Percentiles rank a stretch among this genome's conserved stretches.
Conservation (phyloP, 2,113 vertebrate species). For the Pogonocichla stellata region DNA sequence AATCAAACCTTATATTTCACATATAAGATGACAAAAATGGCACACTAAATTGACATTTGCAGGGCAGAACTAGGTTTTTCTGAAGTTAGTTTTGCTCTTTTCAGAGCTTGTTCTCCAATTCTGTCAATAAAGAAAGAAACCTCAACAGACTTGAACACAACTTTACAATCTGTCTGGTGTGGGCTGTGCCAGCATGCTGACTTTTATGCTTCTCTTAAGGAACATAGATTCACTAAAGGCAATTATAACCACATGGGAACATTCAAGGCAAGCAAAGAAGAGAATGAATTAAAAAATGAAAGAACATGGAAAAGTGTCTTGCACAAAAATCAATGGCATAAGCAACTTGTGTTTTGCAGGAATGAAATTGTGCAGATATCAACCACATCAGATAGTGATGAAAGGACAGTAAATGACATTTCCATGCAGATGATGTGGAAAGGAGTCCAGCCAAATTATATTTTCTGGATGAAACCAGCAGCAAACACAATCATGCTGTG, state of each 20-base stretch:
- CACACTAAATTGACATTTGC: conserved; percentile 57
- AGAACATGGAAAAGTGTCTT: conserved; percentile 48
- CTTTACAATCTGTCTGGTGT: conserved; percentile 33
- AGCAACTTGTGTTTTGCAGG: not conserved
- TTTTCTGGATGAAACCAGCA: not conserved
- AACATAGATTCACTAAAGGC: conserved; percentile 47
- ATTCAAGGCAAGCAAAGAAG: conserved; percentile 37
- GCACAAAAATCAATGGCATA: conserved; percentile 12
- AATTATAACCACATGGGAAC: conserved; percentile 59
- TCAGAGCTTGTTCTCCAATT: conserved; percentile 50
- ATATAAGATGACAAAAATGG: conserved; percentile 36
- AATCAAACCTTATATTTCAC: conserved; percentile 57
- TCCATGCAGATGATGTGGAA: not conserved
- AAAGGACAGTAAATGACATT: not conserved
- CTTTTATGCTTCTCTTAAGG: conserved; percentile 47
- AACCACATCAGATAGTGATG: not conserved
- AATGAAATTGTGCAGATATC: not conserved
- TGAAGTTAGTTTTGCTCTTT: conserved; percentile 61
- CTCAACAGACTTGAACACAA: conserved; percentile 29
- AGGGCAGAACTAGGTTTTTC: conserved; percentile 48
- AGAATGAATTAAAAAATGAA: conserved; percentile 64
- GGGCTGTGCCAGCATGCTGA: not conserved
- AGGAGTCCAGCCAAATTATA: not conserved
- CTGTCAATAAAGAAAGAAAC: conserved; percentile 64
- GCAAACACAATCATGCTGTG: fast-evolving